Evolutionary conservation across 1,140 invertebrate genomes (phyloP).

Genomic region (Pogonomyrmex barbatus): DNA sequence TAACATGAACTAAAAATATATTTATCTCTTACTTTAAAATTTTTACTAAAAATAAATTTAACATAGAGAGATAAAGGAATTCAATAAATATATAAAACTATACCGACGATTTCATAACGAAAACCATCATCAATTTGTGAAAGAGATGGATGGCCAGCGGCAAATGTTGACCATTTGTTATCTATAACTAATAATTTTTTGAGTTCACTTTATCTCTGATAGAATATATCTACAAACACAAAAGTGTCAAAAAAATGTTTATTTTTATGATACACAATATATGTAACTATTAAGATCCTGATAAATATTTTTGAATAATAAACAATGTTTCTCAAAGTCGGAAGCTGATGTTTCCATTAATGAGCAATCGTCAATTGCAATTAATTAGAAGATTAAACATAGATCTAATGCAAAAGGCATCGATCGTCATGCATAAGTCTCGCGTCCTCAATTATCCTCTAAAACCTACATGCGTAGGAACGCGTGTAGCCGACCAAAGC

Average conservation of each 20-base stretch:
- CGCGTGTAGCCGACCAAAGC: constrained; percentile 56
- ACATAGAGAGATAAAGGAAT: not conserved
- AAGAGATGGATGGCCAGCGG: not conserved
- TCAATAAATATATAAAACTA: constrained; percentile 12
- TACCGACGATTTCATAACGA: not conserved
- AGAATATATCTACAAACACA: not conserved
- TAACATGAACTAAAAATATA: constrained; percentile 14
- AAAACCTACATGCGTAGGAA: constrained; percentile 61
- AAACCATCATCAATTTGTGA: not conserved
- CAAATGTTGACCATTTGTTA: constrained; percentile 1
- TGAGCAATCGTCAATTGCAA: not conserved
- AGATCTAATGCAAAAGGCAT: constrained; percentile 34
- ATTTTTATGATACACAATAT: not conserved
- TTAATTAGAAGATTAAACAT: not conserved
- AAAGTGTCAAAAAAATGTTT: not conserved
- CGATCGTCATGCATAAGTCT: constrained; percentile 47
- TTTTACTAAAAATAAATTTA: constrained; percentile 14
- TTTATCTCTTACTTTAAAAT: not conserved
- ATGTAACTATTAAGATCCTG: not conserved
- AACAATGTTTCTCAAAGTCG: not conserved
- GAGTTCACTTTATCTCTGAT: not conserved
- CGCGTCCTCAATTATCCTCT: constrained; percentile 45
- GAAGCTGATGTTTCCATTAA: not conserved
- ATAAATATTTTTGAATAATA: not conserved
- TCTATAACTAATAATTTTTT: not conserved